Base-by-base conservation (phyloP, 2,113 vertebrate genomes). In the Sapajus apella region DNA sequence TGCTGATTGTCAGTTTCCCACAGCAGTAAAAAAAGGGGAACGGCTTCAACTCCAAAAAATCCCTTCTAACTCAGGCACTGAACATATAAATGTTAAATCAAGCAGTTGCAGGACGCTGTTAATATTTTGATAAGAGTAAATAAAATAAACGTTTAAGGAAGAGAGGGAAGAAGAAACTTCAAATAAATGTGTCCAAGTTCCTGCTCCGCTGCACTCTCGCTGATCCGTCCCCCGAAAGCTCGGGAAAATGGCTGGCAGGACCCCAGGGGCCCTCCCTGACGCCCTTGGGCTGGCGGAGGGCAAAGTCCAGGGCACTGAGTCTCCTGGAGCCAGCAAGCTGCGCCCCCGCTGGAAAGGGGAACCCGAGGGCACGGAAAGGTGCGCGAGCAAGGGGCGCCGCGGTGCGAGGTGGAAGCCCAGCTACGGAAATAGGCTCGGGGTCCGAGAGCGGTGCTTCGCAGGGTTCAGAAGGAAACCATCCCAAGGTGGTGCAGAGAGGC, bases 331-430 rank as follows among this genome's bases (percentile, higher is more conserved):
- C 4, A 14, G 61, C 61, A 1, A 35, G n/a, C 73, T 75, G 80
- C 25, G 12, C 43, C 30, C 25, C 12, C 2, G n/a, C n/a, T 0
- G n/a, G 13, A 32, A 32, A 17, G 8, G 30, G 27, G 5, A 1
- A 8, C 14, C n/a, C 1, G 6, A 37, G 20, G 20, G 11, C 43
- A 6, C 64, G 0, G 40, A 45, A 18, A 23, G 17, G 50, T 2
- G 35, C 12, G 17, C 5, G 4, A 45, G 68, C 40, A 8, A 6
- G 37, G 25, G 56, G 43, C 8, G 11, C 72, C 5, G 35, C 9
- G 2, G 1, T 9, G 89, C 2, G 5, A 52, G 5, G 37, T 5
- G 70, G 47, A 40, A 55, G 40, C 25, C 88, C 21, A 9, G 6
- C 61, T 5, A 14, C 35, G 9, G 9, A 55, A 84, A 56, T 56